Percentiles rank a stretch among this genome's conserved stretches.
These are phyloP conservation scores for Rutpela maculata DNA, from an alignment of 2,888 invertebrate genomes.

Conservation along the genomic window DNA sequence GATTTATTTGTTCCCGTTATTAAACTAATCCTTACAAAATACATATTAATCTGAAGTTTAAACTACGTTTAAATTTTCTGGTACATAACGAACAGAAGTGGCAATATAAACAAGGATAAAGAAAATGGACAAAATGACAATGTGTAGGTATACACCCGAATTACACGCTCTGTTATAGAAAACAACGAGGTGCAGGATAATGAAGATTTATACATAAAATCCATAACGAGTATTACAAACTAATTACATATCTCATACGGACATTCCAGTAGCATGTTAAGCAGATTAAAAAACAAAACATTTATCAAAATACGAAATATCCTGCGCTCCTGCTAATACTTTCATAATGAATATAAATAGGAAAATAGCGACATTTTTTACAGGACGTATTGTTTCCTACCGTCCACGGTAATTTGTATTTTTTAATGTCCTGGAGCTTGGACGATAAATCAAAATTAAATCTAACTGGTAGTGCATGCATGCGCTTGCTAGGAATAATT, in stretches of 20 bases:
- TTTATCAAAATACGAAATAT: conserved; percentile 41
- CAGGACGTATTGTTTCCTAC: conserved; percentile 23
- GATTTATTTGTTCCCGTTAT: conserved; percentile 2
- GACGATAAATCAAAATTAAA: conserved; percentile 36
- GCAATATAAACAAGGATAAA: conserved; percentile 48
- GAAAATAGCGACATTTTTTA: conserved; percentile 41
- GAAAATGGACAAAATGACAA: conserved; percentile 50
- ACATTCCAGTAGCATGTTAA: conserved; percentile 29
- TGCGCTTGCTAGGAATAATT: background rate
- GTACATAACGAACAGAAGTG: conserved; percentile 40
- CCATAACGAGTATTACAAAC: conserved; percentile 48
- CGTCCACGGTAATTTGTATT: conserved; percentile 26
- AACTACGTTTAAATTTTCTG: conserved; percentile 41
- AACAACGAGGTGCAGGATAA: conserved; percentile 37
- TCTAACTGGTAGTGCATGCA: background rate
- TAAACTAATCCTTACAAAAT: conserved; percentile 45
- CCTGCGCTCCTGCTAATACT: conserved; percentile 30
- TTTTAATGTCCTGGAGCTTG: conserved; percentile 5
- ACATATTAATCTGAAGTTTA: conserved; percentile 48
- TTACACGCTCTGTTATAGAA: conserved; percentile 21
- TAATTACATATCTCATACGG: conserved; percentile 43
- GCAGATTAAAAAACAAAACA: conserved; percentile 40
- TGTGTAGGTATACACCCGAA: conserved; percentile 29
- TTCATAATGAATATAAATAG: conserved; percentile 47
- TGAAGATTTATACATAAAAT: conserved; percentile 50